Evolutionary conservation across 2,797 vertebrate genomes (phyloP), one percentile per base, ranked within the genome.

Genomic region (Cyprinodon diabolis): DNA sequence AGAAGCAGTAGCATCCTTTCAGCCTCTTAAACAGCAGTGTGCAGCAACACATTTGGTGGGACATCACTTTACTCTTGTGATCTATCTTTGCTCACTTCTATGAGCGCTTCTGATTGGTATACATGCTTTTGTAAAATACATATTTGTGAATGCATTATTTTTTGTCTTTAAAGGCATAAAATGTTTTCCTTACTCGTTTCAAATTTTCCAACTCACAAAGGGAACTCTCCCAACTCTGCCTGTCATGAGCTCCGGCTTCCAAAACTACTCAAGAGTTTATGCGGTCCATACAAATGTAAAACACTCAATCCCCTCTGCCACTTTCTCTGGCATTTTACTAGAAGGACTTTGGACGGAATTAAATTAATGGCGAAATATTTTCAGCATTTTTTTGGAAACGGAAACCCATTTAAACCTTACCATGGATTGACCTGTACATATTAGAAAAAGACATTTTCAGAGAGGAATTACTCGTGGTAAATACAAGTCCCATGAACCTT

Each of bases 401-500:
- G 9, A 66, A 65, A 13, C 40, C 6, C 7, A n/a, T 65, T 43
- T 6, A 55, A 65, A 23, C n/a, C 21, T 45, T 23, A 66, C 43
- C 40, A 66, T 13, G 40, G 21, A 45, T 12, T 23, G 40, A n/a
- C 62, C 40, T 54, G 52, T n/a, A 21, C n/a, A n/a, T 55, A 11
- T 23, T 55, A 11, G n/a, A 23, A 55, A 11, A 10, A 3, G 54
- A 55, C 6, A 0, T 21, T 12, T 69, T 77, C 15, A 79, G 15
- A 5, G n/a, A 25, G 9, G 49, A 75, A 75, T 83, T 49, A 11
- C 54, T 76, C 51, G 23, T 14, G 5, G 58, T 74, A 35, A 35
- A 49, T 75, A 71, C 13, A 40, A 40, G 30, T 47, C 30, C 62
- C 21, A 70, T 49, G 70, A 75, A 79, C 66, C 56, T 49, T 65